Base-by-base conservation (phyloP, 2,888 invertebrate genomes). In the Timandra comae region DNA sequence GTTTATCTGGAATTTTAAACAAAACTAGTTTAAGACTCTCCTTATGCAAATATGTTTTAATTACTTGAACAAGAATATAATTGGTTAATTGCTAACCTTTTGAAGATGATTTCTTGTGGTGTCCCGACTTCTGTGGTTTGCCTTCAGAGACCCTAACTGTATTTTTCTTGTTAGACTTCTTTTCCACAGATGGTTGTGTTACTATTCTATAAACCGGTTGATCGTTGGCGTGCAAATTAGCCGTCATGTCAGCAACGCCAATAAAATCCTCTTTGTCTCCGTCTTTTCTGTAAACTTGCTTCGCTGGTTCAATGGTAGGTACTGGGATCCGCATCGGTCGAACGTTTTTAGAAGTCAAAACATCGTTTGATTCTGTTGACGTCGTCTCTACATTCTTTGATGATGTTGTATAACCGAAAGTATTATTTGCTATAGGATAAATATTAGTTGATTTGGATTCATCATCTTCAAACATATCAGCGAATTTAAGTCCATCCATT, bases 191-290 rank as follows among this genome's bases (percentile, higher is more conserved):
- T 7, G 85, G 85, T 42, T 82, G 84, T 20, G 85, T 82, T 21
- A 85, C 84, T 25, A 85, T 80, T 61, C 81, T 73, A 49, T 85
- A 85, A 43, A 84, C 68, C 12, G 85, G 85, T 39, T 85, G 84
- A 52, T 86, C 78, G 52, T 86, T 78, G 37, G 82, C 81, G 49
- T 82, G 78, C 27, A 85, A 63, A 57, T 73, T 82, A 10, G 81
- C 81, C n/a, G 80, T 84, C 64, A 82, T 62, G 53, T 85, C 79
- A 30, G 80, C 73, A 16, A 75, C 67, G 34, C 76, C 58, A 39
- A 82, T 69, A 13, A 76, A 63, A 53, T 81, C 80, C 51, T 79
- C 76, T 23, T 74, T 66, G 41, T 82, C 77, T 4, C 75, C 71
- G 30, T 86, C 77, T 57, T 80, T 81, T 51, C 80, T 73, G 29